These are phyloP conservation scores for Ptilorrhoa leucosticta DNA, from an alignment of 2,113 vertebrate genomes.

Conservation along the genomic window DNA sequence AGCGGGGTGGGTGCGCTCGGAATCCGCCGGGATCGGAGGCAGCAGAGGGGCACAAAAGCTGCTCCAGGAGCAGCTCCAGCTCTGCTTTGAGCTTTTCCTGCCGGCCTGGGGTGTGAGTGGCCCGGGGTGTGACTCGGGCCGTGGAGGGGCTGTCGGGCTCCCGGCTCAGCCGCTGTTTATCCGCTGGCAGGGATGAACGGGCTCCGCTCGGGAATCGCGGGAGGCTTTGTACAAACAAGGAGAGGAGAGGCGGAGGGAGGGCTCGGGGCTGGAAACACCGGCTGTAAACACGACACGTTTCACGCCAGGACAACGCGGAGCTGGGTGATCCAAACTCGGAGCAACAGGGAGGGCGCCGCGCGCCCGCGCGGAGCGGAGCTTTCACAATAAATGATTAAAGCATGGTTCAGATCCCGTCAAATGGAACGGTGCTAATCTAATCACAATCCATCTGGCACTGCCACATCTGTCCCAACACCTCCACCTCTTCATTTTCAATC, in stretches of 20 bases:
- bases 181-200: not conserved
- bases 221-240: constrained; percentile 54
- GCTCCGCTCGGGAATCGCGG: not conserved
- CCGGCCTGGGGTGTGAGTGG: not conserved
- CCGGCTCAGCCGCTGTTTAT: not conserved
- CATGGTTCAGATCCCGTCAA: constrained; percentile 66
- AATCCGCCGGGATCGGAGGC: fast-evolving
- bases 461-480: constrained; percentile 74
- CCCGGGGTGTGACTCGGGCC: not conserved
- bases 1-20: fast-evolving
- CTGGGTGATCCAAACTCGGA: not conserved
- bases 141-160: not conserved
- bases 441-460: constrained; percentile 73
- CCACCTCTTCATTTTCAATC: constrained; percentile 74
- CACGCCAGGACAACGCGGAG: not conserved
- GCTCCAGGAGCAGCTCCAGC: not conserved
- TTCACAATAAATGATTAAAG: constrained; percentile 69
- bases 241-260: constrained; percentile 44
- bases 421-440: constrained; percentile 73
- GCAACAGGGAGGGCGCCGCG: not conserved
- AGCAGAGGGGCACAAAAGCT: not conserved
- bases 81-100: not conserved
- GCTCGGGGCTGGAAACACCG: not conserved
- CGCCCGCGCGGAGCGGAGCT: constrained; percentile 24
- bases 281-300: not conserved